These are phyloP conservation scores for Brachyrhaphis roseni DNA, from an alignment of 2,797 vertebrate genomes.

Conservation along the genomic window DNA sequence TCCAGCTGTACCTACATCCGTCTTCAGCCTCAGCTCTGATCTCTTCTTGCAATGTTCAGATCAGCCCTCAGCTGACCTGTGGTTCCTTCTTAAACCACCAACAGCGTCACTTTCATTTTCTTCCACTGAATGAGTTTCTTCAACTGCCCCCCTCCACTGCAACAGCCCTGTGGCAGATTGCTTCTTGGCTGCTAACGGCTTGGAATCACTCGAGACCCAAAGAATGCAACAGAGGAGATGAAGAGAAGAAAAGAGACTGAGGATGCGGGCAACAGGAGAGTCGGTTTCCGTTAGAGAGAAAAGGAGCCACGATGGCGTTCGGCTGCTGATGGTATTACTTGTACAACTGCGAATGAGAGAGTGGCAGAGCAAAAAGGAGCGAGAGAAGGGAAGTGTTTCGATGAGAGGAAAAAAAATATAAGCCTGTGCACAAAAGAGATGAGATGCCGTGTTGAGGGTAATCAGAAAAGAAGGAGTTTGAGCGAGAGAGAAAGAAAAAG, in stretches of 20 bases:
- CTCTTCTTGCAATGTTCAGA: constrained; percentile 25
- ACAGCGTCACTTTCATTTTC: constrained; percentile 22
- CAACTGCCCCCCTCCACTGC: constrained; percentile 9
- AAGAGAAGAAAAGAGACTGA: constrained; percentile 14
- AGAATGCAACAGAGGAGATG: constrained; percentile 25
- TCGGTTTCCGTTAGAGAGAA: constrained; percentile 48
- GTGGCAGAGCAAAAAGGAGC: constrained; percentile 15
- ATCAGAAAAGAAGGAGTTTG: constrained; percentile 46
- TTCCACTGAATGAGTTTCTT: constrained; percentile 50
- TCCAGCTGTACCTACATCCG: constrained; percentile 16
- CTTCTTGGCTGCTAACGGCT: constrained; percentile 44
- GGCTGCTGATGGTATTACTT: constrained; percentile 42
- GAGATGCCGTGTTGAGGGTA: constrained; percentile 59
- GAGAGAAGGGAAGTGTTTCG: constrained; percentile 30
- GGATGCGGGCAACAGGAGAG: constrained; percentile 55
- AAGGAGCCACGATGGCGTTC: constrained; percentile 39
- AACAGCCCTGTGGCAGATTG: constrained; percentile 18
- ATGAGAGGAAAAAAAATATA: constrained; percentile 20
- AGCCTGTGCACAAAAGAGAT: constrained; percentile 35
- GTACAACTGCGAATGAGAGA: constrained; percentile 39
- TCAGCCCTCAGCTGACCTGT: constrained; percentile 46
- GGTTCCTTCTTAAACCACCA: constrained; percentile 32
- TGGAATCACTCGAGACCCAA: constrained; percentile 45
- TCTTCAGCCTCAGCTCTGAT: constrained; percentile 12
- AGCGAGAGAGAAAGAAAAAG: constrained; percentile 12